phyloP scores from a whole-genome alignment of 2,888 invertebrate species.

The Leptinotarsa peninsularis region DNA sequence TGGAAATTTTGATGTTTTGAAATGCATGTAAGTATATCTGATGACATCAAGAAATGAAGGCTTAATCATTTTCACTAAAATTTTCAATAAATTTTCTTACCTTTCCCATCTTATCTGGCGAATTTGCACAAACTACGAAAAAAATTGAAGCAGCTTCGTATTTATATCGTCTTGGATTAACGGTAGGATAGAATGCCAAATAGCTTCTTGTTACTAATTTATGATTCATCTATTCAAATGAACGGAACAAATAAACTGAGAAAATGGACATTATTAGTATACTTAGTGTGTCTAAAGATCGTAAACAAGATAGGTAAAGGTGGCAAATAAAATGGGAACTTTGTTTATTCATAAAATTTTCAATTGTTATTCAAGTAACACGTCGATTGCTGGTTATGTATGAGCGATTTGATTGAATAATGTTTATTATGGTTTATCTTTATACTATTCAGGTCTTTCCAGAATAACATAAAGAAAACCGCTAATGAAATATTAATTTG shows the following conservation, averaged over 20 bases:
- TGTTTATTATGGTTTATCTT: background rate
- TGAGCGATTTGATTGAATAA: slow-evolving; percentile 1
- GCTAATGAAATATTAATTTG: slow-evolving; percentile 12
- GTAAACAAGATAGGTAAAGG: slow-evolving; percentile 18
- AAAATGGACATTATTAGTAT: slow-evolving; percentile 18
- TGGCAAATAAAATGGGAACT: background rate
- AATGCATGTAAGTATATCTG: too few relatives aligned
- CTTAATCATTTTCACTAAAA: too few relatives aligned
- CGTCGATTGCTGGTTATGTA: background rate
- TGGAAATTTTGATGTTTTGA: too few relatives aligned
- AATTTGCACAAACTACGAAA: slow-evolving; percentile 9
- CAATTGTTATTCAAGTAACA: slow-evolving; percentile 3
- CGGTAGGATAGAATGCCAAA: background rate
- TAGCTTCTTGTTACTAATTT: slow-evolving; percentile 4
- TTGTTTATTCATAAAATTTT: slow-evolving; percentile 13
- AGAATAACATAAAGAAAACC: slow-evolving; percentile 10
- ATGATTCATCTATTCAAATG: slow-evolving; percentile 15
- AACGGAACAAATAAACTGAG: slow-evolving; percentile 8
- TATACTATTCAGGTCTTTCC: slow-evolving; percentile 1
- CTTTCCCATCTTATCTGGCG: slow-evolving; percentile 18
- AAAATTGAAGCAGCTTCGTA: background rate
- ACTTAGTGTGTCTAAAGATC: slow-evolving; percentile 5
- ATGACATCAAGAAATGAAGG: too few relatives aligned
- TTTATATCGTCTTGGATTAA: slow-evolving; percentile 7
- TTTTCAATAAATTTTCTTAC: slow-evolving; percentile 1